Evolutionary conservation across 37 sponge, comb jelly and placozoan genomes (phyloP).

Genomic region (Halichondria panicea): DNA sequence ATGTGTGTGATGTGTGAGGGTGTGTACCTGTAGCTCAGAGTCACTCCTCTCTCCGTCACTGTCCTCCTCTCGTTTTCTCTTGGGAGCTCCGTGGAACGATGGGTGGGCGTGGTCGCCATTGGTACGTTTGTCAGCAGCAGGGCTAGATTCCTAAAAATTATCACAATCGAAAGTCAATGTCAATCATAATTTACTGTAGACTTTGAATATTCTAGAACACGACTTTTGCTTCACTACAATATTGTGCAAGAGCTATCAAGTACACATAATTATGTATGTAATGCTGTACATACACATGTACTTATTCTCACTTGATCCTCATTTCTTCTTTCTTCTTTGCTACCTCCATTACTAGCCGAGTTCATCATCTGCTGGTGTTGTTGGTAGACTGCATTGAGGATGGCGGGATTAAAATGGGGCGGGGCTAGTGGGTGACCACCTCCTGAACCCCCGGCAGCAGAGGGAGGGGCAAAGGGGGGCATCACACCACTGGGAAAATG

Average conservation of each 20-base stretch:
- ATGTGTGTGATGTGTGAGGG: neutral
- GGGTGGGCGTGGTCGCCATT: neutral
- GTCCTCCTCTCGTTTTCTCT: constrained; percentile 42
- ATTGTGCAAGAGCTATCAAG: no score
- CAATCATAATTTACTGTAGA: no score
- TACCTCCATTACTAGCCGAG: no score
- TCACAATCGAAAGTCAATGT: no score
- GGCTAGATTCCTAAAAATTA: no score
- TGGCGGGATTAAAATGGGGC: constrained; percentile 10
- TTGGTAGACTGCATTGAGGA: no score
- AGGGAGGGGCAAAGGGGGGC: constrained; percentile 47
- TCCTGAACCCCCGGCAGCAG: constrained; percentile 28
- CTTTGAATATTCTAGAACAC: no score
- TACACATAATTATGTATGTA: no score
- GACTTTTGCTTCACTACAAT: no score
- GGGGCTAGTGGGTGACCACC: no score
- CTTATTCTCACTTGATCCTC: neutral
- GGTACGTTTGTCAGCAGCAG: no score
- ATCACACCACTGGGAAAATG: constrained; percentile 27
- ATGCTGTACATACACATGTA: neutral
- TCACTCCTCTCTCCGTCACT: constrained; percentile 83
- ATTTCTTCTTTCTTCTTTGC: constrained; percentile 3
- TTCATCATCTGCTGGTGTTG: neutral
- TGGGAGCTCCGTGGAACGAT: neutral
- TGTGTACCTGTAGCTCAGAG: constrained; percentile 46